A percentile compares a stretch with the other conserved stretches of the same genome.
Evolutionary conservation across 2,888 invertebrate species (phyloP).

Genomic region (Cephus runcator): DNA sequence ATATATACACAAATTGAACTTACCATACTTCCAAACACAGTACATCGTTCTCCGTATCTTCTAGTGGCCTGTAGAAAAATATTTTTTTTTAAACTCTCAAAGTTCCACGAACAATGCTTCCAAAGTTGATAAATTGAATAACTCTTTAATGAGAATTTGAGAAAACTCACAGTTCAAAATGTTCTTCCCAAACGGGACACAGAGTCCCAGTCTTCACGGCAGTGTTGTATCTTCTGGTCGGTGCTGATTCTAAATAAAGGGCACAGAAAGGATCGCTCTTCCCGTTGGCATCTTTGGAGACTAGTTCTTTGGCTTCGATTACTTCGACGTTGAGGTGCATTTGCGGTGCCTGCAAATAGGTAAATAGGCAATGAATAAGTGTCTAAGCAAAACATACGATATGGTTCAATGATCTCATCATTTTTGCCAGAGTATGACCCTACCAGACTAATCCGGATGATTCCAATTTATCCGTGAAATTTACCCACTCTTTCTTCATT

Average conservation of each 20-base stretch:
- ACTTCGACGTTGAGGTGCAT: constrained; percentile 86
- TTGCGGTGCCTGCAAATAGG: constrained; percentile 74
- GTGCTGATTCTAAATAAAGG: constrained; percentile 82
- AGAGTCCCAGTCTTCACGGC: constrained; percentile 91
- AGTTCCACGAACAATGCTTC: not conserved
- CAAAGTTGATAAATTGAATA: not conserved
- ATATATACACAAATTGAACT: constrained; percentile 48
- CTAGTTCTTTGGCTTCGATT: constrained; percentile 85
- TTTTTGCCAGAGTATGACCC: not conserved
- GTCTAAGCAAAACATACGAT: not conserved
- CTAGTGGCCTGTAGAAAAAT: constrained; percentile 75
- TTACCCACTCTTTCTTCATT: not conserved
- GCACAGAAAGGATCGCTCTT: constrained; percentile 98
- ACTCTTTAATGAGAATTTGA: not conserved
- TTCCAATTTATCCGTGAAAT: not conserved
- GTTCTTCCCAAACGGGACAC: constrained; percentile 96
- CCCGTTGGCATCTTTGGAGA: constrained; percentile 90
- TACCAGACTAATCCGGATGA: not conserved
- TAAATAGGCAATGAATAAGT: not conserved
- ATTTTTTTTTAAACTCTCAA: constrained; percentile 7
- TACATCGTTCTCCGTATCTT: constrained; percentile 78
- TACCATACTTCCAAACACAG: constrained; percentile 85
- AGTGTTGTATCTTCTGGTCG: constrained; percentile 85
- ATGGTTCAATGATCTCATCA: not conserved
- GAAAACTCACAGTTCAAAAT: constrained; percentile 89